phyloP scores from a whole-genome alignment of 2,888 invertebrate genomes.

The Liopterus haemorrhoidalis region DNA sequence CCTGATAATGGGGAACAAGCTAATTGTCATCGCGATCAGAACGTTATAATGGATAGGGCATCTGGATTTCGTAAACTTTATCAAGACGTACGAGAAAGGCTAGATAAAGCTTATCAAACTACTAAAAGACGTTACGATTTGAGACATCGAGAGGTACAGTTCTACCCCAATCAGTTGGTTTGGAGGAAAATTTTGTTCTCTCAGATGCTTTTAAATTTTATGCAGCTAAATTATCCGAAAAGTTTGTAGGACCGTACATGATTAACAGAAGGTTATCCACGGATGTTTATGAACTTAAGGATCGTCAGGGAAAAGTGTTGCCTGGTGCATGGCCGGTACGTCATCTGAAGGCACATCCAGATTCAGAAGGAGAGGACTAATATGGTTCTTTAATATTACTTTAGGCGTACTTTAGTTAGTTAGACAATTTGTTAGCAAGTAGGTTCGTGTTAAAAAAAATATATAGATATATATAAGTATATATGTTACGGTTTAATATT shows the following conservation, averaged over 20 bases:
- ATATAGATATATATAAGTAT: too few species aligned
- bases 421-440: too few species aligned
- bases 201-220: not conserved
- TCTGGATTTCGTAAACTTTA: too few species aligned
- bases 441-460: too few species aligned
- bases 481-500: too few species aligned
- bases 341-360: not conserved
- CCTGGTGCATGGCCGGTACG: not conserved
- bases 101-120: not conserved
- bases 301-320: not conserved
- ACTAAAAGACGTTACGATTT: conserved; percentile 1
- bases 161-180: not conserved
- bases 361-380: too few species aligned
- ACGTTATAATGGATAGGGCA: too few species aligned
- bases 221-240: not conserved
- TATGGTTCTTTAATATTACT: too few species aligned
- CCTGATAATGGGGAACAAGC: too few species aligned
- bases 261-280: not conserved
- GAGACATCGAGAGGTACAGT: not conserved
- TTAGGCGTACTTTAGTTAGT: too few species aligned
- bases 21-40: too few species aligned
- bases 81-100: not conserved
- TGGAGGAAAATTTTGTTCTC: conserved; percentile 3
- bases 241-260: not conserved
- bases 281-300: not conserved